Percentiles rank a stretch among this genome's conserved stretches.
These are phyloP conservation scores for Lordiphosa fenestrarum DNA, from an alignment of 2,888 invertebrate genomes.

Conservation along the genomic window DNA sequence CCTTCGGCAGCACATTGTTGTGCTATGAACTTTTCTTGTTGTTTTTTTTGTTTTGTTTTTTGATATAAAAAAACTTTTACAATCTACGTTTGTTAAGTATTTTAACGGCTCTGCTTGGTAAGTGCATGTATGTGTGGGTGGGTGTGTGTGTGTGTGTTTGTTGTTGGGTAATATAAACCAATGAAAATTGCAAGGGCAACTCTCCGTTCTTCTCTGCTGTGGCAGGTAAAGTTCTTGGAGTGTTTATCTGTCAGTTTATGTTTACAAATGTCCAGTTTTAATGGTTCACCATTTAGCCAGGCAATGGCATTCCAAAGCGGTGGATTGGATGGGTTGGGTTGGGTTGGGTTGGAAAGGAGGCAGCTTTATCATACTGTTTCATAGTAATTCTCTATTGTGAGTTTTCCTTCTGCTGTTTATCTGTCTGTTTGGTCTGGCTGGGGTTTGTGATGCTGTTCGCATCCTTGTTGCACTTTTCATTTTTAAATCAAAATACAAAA, in stretches of 20 bases:
- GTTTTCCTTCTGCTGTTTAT: constrained; percentile 22
- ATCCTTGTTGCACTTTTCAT: constrained; percentile 14
- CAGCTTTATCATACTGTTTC: constrained; percentile 37
- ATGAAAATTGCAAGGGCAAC: constrained; percentile 71
- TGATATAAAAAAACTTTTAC: constrained; percentile 57
- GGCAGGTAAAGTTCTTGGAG: constrained; percentile 53
- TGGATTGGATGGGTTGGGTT: constrained; percentile 1
- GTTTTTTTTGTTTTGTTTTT: constrained; percentile 58
- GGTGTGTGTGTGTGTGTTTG: constrained; percentile 15
- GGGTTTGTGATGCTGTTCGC: constrained; percentile 6
- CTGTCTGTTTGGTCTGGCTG: constrained; percentile 11
- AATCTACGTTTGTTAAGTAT: constrained; percentile 77
- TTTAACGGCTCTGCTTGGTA: constrained; percentile 64
- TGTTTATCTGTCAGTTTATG: constrained; percentile 75
- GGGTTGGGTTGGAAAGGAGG: background rate
- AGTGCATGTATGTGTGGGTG: constrained; percentile 15
- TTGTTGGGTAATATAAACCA: constrained; percentile 59
- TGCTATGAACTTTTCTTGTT: constrained; percentile 43
- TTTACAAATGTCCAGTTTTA: constrained; percentile 75
- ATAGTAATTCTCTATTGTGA: constrained; percentile 34
- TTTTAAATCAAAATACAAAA: constrained; percentile 6
- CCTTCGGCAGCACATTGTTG: constrained; percentile 50
- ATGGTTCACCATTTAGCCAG: constrained; percentile 65
- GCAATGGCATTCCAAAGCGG: constrained; percentile 14
- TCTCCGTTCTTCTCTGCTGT: constrained; percentile 20